Percentiles rank a stretch among this genome's conserved stretches.
These are phyloP conservation scores for Pterocles burchelli DNA, from an alignment of 2,113 vertebrate genomes.

Conservation along the genomic window DNA sequence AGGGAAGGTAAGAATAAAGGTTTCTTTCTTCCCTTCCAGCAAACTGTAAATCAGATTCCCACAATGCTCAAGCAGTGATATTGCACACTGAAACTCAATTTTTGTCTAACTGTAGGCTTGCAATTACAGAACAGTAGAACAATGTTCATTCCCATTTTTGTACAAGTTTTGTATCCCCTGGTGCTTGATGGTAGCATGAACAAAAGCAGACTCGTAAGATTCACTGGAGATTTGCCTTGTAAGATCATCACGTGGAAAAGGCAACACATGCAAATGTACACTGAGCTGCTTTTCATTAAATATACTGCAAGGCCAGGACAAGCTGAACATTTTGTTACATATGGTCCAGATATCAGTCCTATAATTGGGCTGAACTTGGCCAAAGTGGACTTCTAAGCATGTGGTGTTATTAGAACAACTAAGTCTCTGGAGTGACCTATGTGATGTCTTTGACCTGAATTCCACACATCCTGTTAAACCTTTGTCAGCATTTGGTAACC, in stretches of 20 bases:
- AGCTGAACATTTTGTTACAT: neutral
- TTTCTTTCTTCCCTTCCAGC: rapidly evolving
- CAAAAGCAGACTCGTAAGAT: neutral
- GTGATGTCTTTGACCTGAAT: neutral
- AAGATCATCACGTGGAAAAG: neutral
- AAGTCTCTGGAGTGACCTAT: rapidly evolving
- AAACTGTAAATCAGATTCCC: neutral
- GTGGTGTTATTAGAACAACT: neutral
- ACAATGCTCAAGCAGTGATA: neutral
- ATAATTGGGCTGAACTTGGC: neutral
- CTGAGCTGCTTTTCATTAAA: neutral
- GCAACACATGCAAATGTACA: neutral
- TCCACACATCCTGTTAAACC: neutral
- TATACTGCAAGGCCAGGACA: neutral
- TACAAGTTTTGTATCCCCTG: neutral
- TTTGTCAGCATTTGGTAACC: neutral
- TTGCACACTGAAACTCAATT: neutral
- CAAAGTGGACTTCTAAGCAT: neutral
- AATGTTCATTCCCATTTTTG: neutral
- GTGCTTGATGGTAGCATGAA: neutral
- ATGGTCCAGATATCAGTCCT: neutral
- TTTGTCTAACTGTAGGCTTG: neutral
- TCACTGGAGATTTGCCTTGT: neutral
- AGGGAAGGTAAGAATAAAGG: neutral
- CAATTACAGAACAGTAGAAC: neutral